Evolutionary conservation across 2,888 invertebrate genomes (phyloP), one percentile per base, ranked within the genome.

Genomic region (Dicyrtoma fusca): DNA sequence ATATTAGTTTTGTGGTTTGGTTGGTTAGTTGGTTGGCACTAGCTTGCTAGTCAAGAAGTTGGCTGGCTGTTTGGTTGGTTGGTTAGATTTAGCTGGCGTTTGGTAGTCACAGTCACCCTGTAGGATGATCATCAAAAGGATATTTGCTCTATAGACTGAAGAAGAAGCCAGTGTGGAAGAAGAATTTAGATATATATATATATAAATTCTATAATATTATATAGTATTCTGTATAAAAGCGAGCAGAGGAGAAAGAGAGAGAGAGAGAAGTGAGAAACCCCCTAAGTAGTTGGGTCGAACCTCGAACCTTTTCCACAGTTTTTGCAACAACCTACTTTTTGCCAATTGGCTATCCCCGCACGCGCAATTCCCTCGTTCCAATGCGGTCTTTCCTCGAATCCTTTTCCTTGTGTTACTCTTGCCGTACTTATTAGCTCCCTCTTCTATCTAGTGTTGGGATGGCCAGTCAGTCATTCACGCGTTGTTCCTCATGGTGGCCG

Each of bases 321-420:
- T 65, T 65, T 65, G 65, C 65, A 65, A 65, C 65, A 65, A 65
- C 65, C 65, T 65, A 65, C 53, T 65, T 65, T 65, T 65, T 53
- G 65, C 65, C 65, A 65, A 65, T 65, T 65, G 65, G 65, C 53
- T 53, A 1, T 26, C 69, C 69, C 63, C 72, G 72, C 72, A 72
- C 63, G 72, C 72, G 72, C 72, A 72, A 68, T 72, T 68, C 69
- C 63, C 51, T 63, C 63, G 69, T 69, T 53, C 63, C 72, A 72
- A 55, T 72, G 72, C 72, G 62, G 72, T 72, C 61, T 68, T 72
- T 69, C 44, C 51, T 72, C 26, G 42, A 59, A 23, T 45, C 59
- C 19, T 26, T 25, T 47, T 44, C 23, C 59, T 47, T 25, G 59
- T 59, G 19, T 59, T 25, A 21, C 34, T 34, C 45, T 57, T 25